These are phyloP conservation scores for Bimastos eiseni DNA, from an alignment of 2,888 invertebrate genomes.

Conservation along the genomic window DNA sequence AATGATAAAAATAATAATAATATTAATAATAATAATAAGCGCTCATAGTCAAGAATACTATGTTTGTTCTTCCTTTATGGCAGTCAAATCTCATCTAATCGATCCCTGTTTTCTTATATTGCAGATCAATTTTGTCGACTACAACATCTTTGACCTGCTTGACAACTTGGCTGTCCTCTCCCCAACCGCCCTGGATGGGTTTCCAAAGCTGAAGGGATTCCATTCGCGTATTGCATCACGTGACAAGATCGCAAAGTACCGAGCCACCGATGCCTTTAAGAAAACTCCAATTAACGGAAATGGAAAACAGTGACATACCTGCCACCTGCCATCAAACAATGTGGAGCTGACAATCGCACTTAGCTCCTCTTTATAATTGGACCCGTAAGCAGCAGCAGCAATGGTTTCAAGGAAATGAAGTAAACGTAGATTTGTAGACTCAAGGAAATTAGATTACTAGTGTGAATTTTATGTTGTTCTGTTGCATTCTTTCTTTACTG, in stretches of 20 bases:
- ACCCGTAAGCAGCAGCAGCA: too few species aligned
- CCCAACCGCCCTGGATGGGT: conserved; percentile 48
- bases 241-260: conserved; percentile 45
- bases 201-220: conserved; percentile 48
- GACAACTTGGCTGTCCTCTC: conserved; percentile 46
- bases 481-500: too few species aligned
- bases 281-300: conserved; percentile 49
- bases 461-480: too few species aligned
- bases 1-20: too few species aligned
- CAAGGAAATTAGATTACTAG: too few species aligned
- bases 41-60: too few species aligned
- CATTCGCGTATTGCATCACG: conserved; percentile 43
- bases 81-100: not conserved
- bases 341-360: too few species aligned
- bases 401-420: too few species aligned
- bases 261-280: conserved; percentile 48
- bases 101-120: not conserved
- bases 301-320: conserved; percentile 47
- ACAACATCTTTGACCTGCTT: conserved; percentile 51
- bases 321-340: not conserved
- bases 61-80: too few species aligned
- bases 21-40: too few species aligned
- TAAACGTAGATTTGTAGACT: too few species aligned
- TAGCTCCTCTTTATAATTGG: too few species aligned
- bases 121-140: conserved; percentile 51